Evolutionary conservation across 2,888 invertebrate genomes (phyloP), one percentile per base, ranked within the genome.

Genomic region (Strigamia transsilvanica): DNA sequence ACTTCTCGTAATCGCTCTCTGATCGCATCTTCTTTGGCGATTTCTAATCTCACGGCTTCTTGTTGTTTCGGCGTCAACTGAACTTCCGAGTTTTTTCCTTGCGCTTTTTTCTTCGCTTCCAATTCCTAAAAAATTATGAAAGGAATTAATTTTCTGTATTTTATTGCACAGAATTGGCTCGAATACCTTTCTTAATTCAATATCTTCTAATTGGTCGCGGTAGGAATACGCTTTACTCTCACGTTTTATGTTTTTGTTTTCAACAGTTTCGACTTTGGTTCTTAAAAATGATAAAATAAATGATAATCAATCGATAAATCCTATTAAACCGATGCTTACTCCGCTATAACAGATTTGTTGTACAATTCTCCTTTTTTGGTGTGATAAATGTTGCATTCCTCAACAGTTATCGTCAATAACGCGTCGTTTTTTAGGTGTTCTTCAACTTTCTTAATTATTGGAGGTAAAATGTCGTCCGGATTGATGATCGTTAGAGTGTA

Each of bases 141-240:
- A 80, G 41, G 4, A 7, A 80, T 7, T 34, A 1, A 21, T 41
- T 13, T 38, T 34, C n/a, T 32, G 41, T 32, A 38, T 80, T 10
- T 81, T 81, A 46, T 80, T 38, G 82, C 23, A 79, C 1, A 79
- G 7, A n/a, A 79, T 96, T 85, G 96, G 97, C 85, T 97, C 97
- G 23, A 98, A 89, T 89, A 98, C 98, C 83, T 96, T 92, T n/a
- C 95, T 91, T 82, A 98, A 89, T 87, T 98, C 96, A 85, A 97
- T 88, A 88, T 99, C 99, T 86, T 98, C 98, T 86, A 97, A 91
- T 88, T 99, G 99, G 84, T 99, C 99, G 87, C 97, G 96, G 88
- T 96, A 98, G 84, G 97, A 96, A 88, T 99, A 99, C 1, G 93
- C 95, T 89, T 98, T 98, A 88, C 96, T 98, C 88, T 99, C 99